These are phyloP conservation scores for Drosophila hydei DNA, from an alignment of 1,140 invertebrate genomes.

Conservation along the genomic window DNA sequence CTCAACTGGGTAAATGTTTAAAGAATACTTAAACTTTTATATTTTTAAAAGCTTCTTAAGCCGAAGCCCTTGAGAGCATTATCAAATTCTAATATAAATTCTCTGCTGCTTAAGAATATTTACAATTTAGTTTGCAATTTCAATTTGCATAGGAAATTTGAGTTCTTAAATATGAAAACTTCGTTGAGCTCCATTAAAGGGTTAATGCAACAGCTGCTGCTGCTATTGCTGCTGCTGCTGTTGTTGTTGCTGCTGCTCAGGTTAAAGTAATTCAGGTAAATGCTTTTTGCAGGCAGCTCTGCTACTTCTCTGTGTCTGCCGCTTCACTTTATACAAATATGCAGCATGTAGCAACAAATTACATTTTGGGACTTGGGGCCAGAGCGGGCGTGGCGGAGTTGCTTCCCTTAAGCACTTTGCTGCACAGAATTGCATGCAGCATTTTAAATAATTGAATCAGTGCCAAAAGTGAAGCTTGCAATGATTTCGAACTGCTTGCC, in stretches of 20 bases:
- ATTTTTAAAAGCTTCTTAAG: too few relatives aligned
- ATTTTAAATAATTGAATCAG: constrained; percentile 71
- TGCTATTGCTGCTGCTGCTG: constrained; percentile 6
- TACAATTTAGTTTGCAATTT: constrained; percentile 19
- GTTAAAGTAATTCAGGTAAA: constrained; percentile 41
- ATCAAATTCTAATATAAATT: background rate
- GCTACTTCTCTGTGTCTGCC: constrained; percentile 2
- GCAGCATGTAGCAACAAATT: constrained; percentile 50
- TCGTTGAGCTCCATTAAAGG: constrained; percentile 33
- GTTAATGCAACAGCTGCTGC: constrained; percentile 29
- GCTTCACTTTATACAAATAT: constrained; percentile 38
- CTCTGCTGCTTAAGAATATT: background rate
- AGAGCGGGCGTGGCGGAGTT: background rate
- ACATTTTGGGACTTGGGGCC: constrained; percentile 32
- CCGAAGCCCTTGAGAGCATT: too few relatives aligned
- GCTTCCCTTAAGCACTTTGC: constrained; percentile 29
- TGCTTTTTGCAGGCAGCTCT: constrained; percentile 11
- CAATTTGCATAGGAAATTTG: constrained; percentile 33
- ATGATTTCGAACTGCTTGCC: constrained; percentile 32
- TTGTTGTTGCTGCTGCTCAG: constrained; percentile 2
- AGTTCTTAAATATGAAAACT: constrained; percentile 35
- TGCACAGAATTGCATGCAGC: constrained; percentile 51
- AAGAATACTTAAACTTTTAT: too few relatives aligned
- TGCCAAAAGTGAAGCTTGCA: constrained; percentile 35
- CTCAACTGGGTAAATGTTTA: too few relatives aligned